Conservation (phyloP, 1,140 invertebrate species). For the Lucilia cuprina region DNA sequence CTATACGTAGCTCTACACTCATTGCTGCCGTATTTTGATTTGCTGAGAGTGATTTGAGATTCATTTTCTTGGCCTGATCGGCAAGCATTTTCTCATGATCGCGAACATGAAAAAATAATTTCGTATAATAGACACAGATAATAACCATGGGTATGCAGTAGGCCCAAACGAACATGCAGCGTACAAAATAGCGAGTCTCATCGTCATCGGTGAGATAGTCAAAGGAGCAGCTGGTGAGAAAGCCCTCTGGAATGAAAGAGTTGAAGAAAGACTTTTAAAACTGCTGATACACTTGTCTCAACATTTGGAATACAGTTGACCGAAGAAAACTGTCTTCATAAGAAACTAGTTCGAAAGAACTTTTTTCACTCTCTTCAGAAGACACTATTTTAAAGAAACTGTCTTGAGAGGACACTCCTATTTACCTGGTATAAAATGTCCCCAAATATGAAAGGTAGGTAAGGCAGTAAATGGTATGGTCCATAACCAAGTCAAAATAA, state of each 20-base stretch:
- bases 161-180: slow-evolving; percentile 73
- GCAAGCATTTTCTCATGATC: slow-evolving; percentile 80
- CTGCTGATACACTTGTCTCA: no score
- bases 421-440: slow-evolving; percentile 75
- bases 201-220: slow-evolving; percentile 76
- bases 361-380: no score
- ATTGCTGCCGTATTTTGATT: slow-evolving; percentile 71
- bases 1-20: slow-evolving; percentile 76
- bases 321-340: no score
- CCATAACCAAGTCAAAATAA: slow-evolving; percentile 75
- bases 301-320: no score
- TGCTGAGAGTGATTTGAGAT: slow-evolving; percentile 75
- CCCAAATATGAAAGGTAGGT: slow-evolving; percentile 72
- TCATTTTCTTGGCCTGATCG: slow-evolving; percentile 84
- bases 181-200: slow-evolving; percentile 74
- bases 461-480: slow-evolving; percentile 74
- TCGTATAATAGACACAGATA: slow-evolving; percentile 74
- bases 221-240: slow-evolving; percentile 78
- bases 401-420: no score
- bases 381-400: no score
- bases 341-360: no score
- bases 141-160: slow-evolving; percentile 74
- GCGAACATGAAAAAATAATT: slow-evolving; percentile 71
- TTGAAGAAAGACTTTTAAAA: background rate
- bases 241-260: slow-evolving; percentile 68